Evolutionary conservation across 2,888 invertebrate species (phyloP).

Genomic region (Villa cingulata): DNA sequence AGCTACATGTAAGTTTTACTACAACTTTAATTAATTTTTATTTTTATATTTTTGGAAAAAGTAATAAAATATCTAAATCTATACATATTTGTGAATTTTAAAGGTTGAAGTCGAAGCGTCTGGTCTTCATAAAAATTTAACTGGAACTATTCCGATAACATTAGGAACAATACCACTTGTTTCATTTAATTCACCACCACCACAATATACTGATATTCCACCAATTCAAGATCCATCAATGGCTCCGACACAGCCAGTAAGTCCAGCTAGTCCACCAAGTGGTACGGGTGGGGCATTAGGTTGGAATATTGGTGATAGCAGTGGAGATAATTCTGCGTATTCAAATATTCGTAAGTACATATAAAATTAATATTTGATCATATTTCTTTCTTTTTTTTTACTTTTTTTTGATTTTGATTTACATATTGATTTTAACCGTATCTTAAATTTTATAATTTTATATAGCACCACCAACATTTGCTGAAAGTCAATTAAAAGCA

Average conservation of each 20-base stretch:
- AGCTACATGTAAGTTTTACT: conserved; percentile 48
- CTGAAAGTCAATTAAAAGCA: conserved; percentile 47
- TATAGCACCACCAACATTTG: conserved; percentile 52
- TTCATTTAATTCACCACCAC: conserved; percentile 36
- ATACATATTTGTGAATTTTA: background rate
- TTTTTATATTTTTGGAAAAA: conserved; percentile 13
- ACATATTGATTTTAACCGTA: background rate
- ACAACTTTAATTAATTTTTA: conserved; percentile 13
- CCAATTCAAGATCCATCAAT: conserved; percentile 30
- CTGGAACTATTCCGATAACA: conserved; percentile 49
- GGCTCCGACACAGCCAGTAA: conserved; percentile 36
- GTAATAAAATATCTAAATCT: too few species aligned
- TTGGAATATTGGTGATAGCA: conserved; percentile 33
- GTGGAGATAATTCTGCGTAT: conserved; percentile 1
- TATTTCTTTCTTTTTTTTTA: too few species aligned
- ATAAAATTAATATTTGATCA: too few species aligned
- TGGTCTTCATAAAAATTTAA: conserved; percentile 52
- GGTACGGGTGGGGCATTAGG: conserved; percentile 33
- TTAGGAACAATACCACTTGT: conserved; percentile 63
- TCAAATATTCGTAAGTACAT: conserved; percentile 41
- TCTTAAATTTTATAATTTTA: conserved; percentile 11
- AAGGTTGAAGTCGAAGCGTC: conserved; percentile 49
- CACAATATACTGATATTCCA: conserved; percentile 31
- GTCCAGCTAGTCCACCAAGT: conserved; percentile 31
- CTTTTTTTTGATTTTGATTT: background rate